phyloP scores from a whole-genome alignment of 2,888 invertebrate genomes.

The Chaitophorus viminalis region DNA sequence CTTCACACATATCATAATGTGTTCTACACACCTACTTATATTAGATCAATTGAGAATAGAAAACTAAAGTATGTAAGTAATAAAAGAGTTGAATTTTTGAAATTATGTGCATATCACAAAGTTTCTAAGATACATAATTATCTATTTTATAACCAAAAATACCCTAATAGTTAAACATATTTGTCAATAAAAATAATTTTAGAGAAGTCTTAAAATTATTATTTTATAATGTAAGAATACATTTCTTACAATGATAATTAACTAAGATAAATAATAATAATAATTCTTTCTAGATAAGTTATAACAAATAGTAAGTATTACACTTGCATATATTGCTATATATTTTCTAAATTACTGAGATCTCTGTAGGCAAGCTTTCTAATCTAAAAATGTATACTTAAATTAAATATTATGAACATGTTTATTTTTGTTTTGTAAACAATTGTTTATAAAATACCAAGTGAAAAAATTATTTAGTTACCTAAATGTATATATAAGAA shows the following conservation, averaged over 20 bases:
- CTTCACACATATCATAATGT: neutral
- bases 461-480: neutral
- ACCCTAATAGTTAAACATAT: neutral
- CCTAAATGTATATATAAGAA: neutral
- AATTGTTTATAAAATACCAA: neutral
- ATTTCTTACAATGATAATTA: neutral
- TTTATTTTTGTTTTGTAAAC: neutral
- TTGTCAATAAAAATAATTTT: neutral
- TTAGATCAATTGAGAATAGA: neutral
- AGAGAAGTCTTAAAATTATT: neutral
- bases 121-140: neutral
- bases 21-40: neutral
- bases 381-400: neutral
- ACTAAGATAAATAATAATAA: neutral
- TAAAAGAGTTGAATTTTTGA: neutral
- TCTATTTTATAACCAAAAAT: neutral
- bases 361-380: slow-evolving; percentile 3
- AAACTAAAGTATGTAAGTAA: neutral
- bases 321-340: neutral
- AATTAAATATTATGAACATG: neutral
- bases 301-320: neutral
- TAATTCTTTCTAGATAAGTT: neutral
- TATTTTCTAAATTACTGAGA: slow-evolving; percentile 21
- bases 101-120: neutral
- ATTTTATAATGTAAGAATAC: too few relatives aligned